These are phyloP conservation scores for Gymnocephalus cernua DNA, from an alignment of 2,113 vertebrate genomes.

Conservation along the genomic window DNA sequence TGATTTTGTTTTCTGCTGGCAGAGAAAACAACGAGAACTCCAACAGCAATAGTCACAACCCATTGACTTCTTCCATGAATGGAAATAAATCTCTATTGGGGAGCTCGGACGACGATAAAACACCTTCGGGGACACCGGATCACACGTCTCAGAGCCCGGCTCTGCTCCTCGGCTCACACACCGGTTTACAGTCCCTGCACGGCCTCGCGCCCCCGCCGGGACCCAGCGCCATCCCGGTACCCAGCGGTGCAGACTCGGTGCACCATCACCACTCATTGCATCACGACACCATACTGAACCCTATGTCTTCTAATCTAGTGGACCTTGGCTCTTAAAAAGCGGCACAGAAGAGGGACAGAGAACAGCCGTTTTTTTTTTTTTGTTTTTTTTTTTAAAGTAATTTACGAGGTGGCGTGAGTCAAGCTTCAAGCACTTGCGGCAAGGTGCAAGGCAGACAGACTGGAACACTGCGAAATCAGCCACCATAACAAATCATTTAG, in stretches of 20 bases:
- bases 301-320: slow-evolving; percentile 98
- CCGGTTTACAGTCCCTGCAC: slow-evolving; percentile 92
- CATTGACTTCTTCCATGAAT: slow-evolving; percentile 95
- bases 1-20: slow-evolving; percentile 68
- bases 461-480: slow-evolving; percentile 62
- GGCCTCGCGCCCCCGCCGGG: slow-evolving; percentile 95
- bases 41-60: slow-evolving; percentile 95
- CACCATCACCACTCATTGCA: slow-evolving; percentile 97
- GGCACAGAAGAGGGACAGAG: slow-evolving; percentile 42
- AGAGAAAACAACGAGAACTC: slow-evolving; percentile 99
- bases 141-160: slow-evolving; percentile 95
- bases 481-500: slow-evolving; percentile 63
- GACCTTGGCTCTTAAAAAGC: slow-evolving; percentile 95
- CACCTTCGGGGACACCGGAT: slow-evolving; percentile 95
- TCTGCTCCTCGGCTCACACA: slow-evolving; percentile 90
- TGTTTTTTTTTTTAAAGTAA: slow-evolving; percentile 12
- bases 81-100: slow-evolving; percentile 97
- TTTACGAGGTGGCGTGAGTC: slow-evolving; percentile 58
- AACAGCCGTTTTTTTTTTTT: not conserved
- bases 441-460: slow-evolving; percentile 69
- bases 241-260: slow-evolving; percentile 89
- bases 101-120: slow-evolving; percentile 99
- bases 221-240: slow-evolving; percentile 95
- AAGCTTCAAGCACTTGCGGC: slow-evolving; percentile 78
- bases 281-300: slow-evolving; percentile 99